Percentiles rank a stretch among this genome's conserved stretches.
phyloP scores from a whole-genome alignment of 2,113 vertebrate species.

The Corynorhinus townsendii region DNA sequence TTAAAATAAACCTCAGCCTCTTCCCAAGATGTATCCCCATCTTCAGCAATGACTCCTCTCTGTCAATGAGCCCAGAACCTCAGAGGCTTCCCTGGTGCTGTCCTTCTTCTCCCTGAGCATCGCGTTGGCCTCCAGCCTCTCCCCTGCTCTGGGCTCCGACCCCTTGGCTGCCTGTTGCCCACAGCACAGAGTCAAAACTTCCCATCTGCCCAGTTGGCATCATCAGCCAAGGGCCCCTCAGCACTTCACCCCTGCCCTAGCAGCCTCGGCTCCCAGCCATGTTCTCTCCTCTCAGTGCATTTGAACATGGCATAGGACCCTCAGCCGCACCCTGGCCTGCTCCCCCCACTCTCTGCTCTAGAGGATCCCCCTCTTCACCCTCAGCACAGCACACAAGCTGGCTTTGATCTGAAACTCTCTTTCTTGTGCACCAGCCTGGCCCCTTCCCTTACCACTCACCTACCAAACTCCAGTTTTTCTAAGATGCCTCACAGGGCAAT shows the following conservation, averaged over 20 bases:
- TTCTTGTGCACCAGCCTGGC: background rate
- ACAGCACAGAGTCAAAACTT: no score
- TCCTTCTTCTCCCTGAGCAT: background rate
- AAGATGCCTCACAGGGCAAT: background rate
- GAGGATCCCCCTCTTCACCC: background rate
- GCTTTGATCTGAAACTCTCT: background rate
- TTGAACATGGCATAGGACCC: background rate
- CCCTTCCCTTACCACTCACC: background rate
- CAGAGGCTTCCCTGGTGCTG: no score
- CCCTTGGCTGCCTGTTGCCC: background rate
- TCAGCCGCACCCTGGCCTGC: no score
- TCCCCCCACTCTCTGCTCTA: background rate
- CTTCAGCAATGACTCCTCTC: background rate
- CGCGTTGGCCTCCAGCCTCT: background rate
- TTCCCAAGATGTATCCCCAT: background rate
- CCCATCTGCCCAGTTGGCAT: rapidly evolving
- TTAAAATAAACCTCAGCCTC: background rate
- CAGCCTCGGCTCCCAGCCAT: background rate
- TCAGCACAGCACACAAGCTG: background rate
- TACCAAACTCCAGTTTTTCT: background rate
- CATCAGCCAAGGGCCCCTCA: rapidly evolving
- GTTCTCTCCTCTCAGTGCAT: background rate
- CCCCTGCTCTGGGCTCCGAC: background rate
- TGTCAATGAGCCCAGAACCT: no score
- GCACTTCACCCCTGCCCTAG: background rate